Evolutionary conservation across 2,797 vertebrate species (phyloP).

Genomic region (Sciurus carolinensis): DNA sequence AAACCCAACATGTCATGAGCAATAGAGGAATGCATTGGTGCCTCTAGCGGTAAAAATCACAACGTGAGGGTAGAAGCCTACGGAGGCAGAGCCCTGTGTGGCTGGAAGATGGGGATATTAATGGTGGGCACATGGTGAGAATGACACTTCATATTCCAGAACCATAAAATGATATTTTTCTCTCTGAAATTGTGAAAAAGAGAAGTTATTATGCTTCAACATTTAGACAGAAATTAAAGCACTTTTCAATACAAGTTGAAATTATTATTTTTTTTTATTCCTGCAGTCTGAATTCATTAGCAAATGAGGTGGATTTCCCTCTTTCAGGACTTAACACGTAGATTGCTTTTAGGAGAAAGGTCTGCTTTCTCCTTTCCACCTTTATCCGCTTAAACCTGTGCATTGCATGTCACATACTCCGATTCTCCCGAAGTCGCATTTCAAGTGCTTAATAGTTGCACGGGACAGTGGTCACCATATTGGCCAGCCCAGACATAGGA

Average conservation of each 20-base stretch:
- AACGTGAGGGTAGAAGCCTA: background rate
- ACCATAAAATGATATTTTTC: slow-evolving; percentile 68
- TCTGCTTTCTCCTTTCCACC: background rate
- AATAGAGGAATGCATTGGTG: background rate
- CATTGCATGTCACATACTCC: background rate
- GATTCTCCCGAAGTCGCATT: background rate
- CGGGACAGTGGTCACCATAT: background rate
- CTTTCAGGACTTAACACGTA: background rate
- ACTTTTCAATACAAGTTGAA: slow-evolving; percentile 67
- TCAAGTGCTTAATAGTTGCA: background rate
- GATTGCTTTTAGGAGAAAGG: background rate
- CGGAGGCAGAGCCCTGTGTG: background rate
- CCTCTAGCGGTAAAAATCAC: slow-evolving; percentile 18
- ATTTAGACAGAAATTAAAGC: slow-evolving; percentile 71
- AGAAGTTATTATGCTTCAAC: slow-evolving; percentile 64
- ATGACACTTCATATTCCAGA: slow-evolving; percentile 55
- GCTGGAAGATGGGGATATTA: background rate
- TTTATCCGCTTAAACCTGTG: background rate
- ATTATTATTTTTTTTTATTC: slow-evolving; percentile 35
- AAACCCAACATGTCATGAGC: background rate
- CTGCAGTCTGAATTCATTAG: slow-evolving; percentile 32
- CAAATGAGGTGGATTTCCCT: slow-evolving; percentile 53
- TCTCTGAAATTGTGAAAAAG: slow-evolving; percentile 61
- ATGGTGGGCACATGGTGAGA: slow-evolving; percentile 34
- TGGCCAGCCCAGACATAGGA: background rate